Evolutionary conservation across 2,113 vertebrate genomes (phyloP), one percentile per base, ranked within the genome.

Genomic region (Orycteropus afer): DNA sequence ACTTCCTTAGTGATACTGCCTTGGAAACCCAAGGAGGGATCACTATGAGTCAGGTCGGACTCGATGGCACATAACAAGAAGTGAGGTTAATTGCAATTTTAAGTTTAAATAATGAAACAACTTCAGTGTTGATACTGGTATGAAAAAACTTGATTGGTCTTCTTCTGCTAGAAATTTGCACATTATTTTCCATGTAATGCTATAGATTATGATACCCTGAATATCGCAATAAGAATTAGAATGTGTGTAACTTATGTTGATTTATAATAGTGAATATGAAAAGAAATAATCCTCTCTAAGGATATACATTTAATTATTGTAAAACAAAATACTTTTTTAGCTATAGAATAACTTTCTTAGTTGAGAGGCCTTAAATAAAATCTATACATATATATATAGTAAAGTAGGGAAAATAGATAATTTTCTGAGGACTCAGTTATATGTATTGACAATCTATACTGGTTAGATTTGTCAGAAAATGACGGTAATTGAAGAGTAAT

Each of bases 31-130:
- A n/a, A n/a, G n/a, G n/a, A n/a, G n/a, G n/a, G n/a, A n/a, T n/a
- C n/a, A n/a, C n/a, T n/a, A n/a, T n/a, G n/a, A n/a, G n/a, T n/a
- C n/a, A n/a, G n/a, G n/a, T n/a, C n/a, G n/a, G n/a, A n/a, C n/a
- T n/a, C n/a, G n/a, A n/a, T n/a, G n/a, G n/a, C n/a, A n/a, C n/a
- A n/a, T n/a, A n/a, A n/a, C n/a, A n/a, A n/a, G n/a, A n/a, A 95
- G 7, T 77, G 27, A 90, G 27, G 29, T 90, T 93, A 84, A 88
- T 45, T 77, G 59, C 37, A 84, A 65, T 59, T 95, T 84, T 86
- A 86, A 59, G 42, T 93, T 95, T 89, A 91, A 89, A 74, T 89
- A 67, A 74, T 32, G 53, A 82, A 85, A 61, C 8, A 59, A 84
- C 57, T 45, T 67, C 57, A 77, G 0, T 82, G 15, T 91, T 89